Evolutionary conservation across 2,113 vertebrate genomes (phyloP).

Genomic region (Notothenia rossii): DNA sequence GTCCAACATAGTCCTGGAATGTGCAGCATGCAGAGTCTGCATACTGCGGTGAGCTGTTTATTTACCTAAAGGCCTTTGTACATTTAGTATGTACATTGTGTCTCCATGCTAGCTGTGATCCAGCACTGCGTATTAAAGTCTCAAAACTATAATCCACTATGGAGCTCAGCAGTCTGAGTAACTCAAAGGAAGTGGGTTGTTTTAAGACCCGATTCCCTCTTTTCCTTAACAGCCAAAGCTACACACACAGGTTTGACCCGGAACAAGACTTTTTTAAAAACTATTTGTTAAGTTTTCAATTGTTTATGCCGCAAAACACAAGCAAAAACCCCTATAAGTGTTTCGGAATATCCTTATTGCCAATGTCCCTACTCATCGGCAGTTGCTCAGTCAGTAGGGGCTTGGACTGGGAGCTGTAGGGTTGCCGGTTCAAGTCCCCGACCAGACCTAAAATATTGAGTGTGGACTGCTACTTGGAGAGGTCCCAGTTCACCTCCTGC

Average conservation of each 20-base stretch:
- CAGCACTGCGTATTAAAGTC: neutral
- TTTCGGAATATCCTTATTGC: no score
- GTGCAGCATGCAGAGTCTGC: slow-evolving; percentile 9
- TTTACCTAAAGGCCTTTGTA: neutral
- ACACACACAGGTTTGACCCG: neutral
- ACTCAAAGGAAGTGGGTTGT: neutral
- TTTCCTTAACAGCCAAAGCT: neutral
- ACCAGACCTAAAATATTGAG: no score
- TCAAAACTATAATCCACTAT: neutral
- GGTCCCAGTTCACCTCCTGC: no score
- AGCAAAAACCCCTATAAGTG: no score
- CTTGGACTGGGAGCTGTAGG: no score
- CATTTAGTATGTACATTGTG: neutral
- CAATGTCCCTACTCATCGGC: no score
- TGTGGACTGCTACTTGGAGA: no score
- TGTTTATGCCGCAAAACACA: no score
- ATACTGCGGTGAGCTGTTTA: neutral
- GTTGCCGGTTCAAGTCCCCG: no score
- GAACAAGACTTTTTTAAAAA: neutral
- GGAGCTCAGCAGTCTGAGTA: neutral
- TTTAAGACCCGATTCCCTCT: neutral
- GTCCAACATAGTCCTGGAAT: neutral
- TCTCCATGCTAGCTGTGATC: neutral
- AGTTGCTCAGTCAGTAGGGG: no score
- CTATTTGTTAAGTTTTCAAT: neutral